These are phyloP conservation scores for Herminia tarsipennalis DNA, from an alignment of 2,888 invertebrate species.

Conservation along the genomic window DNA sequence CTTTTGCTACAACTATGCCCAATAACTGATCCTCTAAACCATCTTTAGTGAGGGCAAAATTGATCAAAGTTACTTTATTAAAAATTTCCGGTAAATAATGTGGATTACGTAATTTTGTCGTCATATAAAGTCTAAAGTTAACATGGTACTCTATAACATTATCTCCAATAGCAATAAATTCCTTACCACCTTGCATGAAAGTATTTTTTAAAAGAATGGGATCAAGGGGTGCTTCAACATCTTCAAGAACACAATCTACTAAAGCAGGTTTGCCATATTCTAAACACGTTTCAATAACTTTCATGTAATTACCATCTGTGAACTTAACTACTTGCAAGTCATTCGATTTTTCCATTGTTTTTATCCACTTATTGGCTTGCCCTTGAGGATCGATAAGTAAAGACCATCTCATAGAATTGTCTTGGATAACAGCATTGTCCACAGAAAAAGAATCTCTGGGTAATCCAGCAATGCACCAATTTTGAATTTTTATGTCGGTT, in stretches of 20 bases:
- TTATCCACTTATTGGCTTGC: slow-evolving; percentile 94
- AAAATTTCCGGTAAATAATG: slow-evolving; percentile 94
- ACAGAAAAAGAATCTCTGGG: slow-evolving; percentile 93
- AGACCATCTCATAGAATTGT: slow-evolving; percentile 91
- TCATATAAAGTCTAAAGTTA: slow-evolving; percentile 92
- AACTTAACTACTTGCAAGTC: slow-evolving; percentile 90
- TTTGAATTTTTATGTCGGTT: slow-evolving; percentile 93
- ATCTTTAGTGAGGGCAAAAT: slow-evolving; percentile 93
- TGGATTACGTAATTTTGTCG: slow-evolving; percentile 93
- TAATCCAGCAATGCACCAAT: slow-evolving; percentile 93
- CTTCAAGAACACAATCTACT: slow-evolving; percentile 91
- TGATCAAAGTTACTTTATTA: slow-evolving; percentile 93
- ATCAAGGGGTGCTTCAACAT: slow-evolving; percentile 91
- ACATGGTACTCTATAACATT: slow-evolving; percentile 91
- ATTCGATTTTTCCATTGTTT: slow-evolving; percentile 91
- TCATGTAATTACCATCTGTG: slow-evolving; percentile 91
- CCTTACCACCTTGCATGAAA: slow-evolving; percentile 90
- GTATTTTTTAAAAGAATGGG: slow-evolving; percentile 91
- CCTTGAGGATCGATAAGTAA: slow-evolving; percentile 94
- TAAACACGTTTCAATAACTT: slow-evolving; percentile 90
- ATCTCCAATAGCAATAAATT: slow-evolving; percentile 92
- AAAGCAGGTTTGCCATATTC: slow-evolving; percentile 91
- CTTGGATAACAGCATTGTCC: slow-evolving; percentile 94
- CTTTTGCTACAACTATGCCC: slow-evolving; percentile 94
- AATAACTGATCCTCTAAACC: slow-evolving; percentile 94